Base-by-base conservation (phyloP, 2,888 invertebrate genomes). In the Tricholauxania praeusta region DNA sequence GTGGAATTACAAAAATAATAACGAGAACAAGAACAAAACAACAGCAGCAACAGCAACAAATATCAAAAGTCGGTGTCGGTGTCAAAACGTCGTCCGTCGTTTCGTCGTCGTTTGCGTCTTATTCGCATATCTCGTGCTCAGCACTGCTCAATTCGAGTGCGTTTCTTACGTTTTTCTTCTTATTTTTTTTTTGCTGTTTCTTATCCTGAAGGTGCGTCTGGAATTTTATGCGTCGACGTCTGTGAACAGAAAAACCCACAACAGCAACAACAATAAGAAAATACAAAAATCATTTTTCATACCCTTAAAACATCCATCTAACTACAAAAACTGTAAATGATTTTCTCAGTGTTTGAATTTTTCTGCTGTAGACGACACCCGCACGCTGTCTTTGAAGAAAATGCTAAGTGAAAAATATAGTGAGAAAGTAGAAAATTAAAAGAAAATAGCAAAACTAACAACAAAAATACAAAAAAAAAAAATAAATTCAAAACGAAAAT, bases 141-240 rank as follows among this genome's bases (percentile, higher is more conserved):
- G 39, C 10, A 39, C 5, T 15, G 39, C 53, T 32, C 28, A 47
- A 10, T 39, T 59, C 32, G 12, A 17, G 19, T 15, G 64, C 32
- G 64, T 52, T 57, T 63, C 19, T 57, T 22, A 12, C 51, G 64
- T 19, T 48, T 8, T 64, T 49, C 3, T 51, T 19, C 2, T n/a
- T 19, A 17, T n/a, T 12, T 2, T 8, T n/a, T 51, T 48, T 53
- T 72, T n/a, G 57, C 28, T 14, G 19, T 17, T 47, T 28, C n/a
- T 32, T 57, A 69, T 65, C 71, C 74, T 64, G 73, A 74, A 76
- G 74, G 74, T 76, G 74, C 73, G 76, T 76, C 76, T 72, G 74
- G 74, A 71, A 73, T 73, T 66, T 64, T 17, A 48, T 57, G 60
- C 60, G 60, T 53, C 28, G 67, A 67, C 67, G 59, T n/a, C 14